These are phyloP conservation scores for Steinernema hermaphroditum DNA, from an alignment of 2,888 invertebrate genomes.

Conservation along the genomic window DNA sequence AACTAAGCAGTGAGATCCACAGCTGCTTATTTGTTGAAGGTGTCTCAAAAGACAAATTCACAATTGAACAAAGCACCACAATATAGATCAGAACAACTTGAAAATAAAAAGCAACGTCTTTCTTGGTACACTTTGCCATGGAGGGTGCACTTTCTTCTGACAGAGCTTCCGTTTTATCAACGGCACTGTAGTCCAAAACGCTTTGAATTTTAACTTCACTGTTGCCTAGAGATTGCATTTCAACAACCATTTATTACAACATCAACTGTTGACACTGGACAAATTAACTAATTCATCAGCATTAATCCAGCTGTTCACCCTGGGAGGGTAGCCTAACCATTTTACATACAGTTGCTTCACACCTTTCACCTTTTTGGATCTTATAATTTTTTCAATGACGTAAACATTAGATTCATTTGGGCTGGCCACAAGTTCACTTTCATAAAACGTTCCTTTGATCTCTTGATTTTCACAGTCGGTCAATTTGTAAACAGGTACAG, in stretches of 20 bases:
- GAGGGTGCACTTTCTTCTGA: no score
- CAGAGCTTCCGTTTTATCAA: no score
- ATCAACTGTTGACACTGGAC: not conserved
- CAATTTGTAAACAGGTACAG: not conserved
- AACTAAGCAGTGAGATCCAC: conserved; percentile 2
- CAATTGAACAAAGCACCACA: not conserved
- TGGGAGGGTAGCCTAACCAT: not conserved
- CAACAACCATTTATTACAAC: no score
- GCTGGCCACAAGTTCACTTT: not conserved
- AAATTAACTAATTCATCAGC: not conserved
- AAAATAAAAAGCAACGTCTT: not conserved
- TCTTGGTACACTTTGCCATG: not conserved
- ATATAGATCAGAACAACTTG: not conserved
- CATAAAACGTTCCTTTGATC: conserved; percentile 7
- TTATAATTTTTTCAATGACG: not conserved
- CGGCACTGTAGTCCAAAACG: no score
- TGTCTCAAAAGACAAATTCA: not conserved
- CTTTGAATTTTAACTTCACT: not conserved
- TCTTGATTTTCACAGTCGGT: not conserved
- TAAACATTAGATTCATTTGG: not conserved
- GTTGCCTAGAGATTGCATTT: not conserved
- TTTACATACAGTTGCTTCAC: not conserved
- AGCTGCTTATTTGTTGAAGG: not conserved
- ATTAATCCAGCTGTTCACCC: not conserved
- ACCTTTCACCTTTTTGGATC: not conserved